phyloP scores from a whole-genome alignment of 2,888 invertebrate genomes.

The Pammene aurita region DNA sequence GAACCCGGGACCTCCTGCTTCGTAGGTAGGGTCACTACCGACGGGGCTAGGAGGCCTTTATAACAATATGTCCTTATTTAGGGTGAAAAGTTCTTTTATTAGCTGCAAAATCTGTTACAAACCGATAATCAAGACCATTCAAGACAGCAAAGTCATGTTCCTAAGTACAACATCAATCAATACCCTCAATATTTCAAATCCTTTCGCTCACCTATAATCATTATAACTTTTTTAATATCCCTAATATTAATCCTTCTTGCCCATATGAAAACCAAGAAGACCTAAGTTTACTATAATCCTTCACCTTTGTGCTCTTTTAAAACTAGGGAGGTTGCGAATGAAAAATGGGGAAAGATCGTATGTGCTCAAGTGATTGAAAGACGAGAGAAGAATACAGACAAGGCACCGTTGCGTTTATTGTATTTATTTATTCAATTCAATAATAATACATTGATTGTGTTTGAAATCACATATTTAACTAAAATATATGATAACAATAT shows the following conservation, averaged over 20 bases:
- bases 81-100: no score
- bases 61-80: no score
- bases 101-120: no score
- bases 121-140: background rate
- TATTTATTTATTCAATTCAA: no score
- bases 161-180: constrained; percentile 22
- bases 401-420: no score
- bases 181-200: constrained; percentile 17
- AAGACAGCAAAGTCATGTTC: constrained; percentile 20
- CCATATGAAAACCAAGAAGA: background rate
- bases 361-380: background rate
- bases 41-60: no score
- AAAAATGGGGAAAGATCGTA: background rate
- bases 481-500: no score
- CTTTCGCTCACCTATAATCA: constrained; percentile 13
- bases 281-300: background rate
- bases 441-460: no score
- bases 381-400: background rate
- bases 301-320: background rate
- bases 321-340: background rate
- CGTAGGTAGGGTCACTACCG: no score
- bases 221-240: constrained; percentile 28
- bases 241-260: constrained; percentile 16
- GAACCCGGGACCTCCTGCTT: no score
- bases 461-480: no score